Conservation (phyloP, 1,140 invertebrate species). For the Drosophila rufa region DNA sequence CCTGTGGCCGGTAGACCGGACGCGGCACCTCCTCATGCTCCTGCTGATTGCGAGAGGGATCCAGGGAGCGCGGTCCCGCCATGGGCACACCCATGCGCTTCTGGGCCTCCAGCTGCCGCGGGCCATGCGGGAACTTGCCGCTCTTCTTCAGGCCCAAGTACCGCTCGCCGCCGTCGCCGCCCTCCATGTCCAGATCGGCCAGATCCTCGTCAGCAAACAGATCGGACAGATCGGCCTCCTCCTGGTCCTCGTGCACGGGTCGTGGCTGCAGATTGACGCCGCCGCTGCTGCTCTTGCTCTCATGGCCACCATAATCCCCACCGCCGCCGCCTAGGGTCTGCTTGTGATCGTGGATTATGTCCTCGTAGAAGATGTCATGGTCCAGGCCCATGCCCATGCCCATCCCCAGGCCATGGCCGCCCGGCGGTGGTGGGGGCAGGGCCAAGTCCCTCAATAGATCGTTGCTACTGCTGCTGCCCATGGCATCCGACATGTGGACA, state of each 20-base stretch:
- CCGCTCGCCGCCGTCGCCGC: conserved; percentile 70
- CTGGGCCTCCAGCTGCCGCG: conserved; percentile 88
- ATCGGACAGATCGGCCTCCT: conserved; percentile 77
- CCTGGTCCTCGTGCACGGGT: conserved; percentile 79
- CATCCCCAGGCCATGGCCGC: conserved; percentile 32
- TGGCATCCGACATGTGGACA: conserved; percentile 67
- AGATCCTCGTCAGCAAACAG: conserved; percentile 79
- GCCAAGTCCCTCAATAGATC: conserved; percentile 65
- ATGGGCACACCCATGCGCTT: conserved; percentile 86
- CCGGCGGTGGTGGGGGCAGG: conserved; percentile 49
- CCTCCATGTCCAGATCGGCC: conserved; percentile 67
- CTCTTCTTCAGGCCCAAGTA: conserved; percentile 85
- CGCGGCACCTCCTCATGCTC: conserved; percentile 49
- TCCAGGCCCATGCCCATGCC: conserved; percentile 69
- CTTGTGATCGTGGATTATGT: conserved; percentile 87
- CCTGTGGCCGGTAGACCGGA: conserved; percentile 77
- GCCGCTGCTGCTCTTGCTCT: conserved; percentile 66
- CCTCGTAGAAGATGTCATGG: conserved; percentile 87
- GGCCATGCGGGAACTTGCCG: conserved; percentile 93
- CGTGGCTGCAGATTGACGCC: conserved; percentile 65
- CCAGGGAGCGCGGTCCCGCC: conserved; percentile 87
- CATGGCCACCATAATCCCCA: conserved; percentile 60
- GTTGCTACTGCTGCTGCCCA: conserved; percentile 69
- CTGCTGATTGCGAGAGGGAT: conserved; percentile 35
- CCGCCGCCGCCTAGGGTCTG: conserved; percentile 57